These are phyloP conservation scores for Pogonomyrmex californicus DNA, from an alignment of 1,140 invertebrate genomes.

Conservation along the genomic window DNA sequence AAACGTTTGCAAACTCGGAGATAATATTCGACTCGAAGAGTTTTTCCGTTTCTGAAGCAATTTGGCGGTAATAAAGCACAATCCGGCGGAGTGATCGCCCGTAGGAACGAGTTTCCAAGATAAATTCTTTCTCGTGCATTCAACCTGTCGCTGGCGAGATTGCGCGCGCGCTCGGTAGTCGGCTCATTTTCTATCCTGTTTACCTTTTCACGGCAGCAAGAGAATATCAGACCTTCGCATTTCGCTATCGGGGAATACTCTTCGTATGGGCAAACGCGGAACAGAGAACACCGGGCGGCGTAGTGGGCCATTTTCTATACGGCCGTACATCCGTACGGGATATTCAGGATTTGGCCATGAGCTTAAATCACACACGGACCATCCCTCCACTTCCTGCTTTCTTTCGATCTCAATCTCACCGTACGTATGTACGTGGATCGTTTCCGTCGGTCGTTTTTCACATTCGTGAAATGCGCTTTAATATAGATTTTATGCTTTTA, in stretches of 20 bases:
- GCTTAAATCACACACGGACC: constrained; percentile 54
- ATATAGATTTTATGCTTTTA: constrained; percentile 38
- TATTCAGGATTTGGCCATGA: constrained; percentile 58
- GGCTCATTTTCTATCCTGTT: constrained; percentile 57
- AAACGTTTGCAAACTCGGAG: neutral
- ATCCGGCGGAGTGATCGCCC: constrained; percentile 51
- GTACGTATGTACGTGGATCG: neutral
- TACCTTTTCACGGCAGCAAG: constrained; percentile 51
- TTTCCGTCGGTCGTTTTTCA: neutral
- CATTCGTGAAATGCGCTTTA: neutral
- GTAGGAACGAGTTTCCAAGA: constrained; percentile 53
- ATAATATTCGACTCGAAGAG: constrained; percentile 43
- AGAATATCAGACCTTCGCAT: constrained; percentile 41
- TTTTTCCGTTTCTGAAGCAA: constrained; percentile 40
- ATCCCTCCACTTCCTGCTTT: constrained; percentile 27
- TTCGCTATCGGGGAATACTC: constrained; percentile 22
- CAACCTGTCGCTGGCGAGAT: constrained; percentile 45
- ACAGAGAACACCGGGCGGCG: constrained; percentile 8
- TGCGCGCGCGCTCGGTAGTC: constrained; percentile 41
- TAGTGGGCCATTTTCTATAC: constrained; percentile 34
- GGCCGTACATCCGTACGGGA: neutral
- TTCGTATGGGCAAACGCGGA: neutral
- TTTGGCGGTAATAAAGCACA: constrained; percentile 50
- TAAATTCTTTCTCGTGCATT: constrained; percentile 63
- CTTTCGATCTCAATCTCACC: constrained; percentile 29